Base-by-base conservation (phyloP, 2,797 vertebrate species). In the Labroides dimidiatus region DNA sequence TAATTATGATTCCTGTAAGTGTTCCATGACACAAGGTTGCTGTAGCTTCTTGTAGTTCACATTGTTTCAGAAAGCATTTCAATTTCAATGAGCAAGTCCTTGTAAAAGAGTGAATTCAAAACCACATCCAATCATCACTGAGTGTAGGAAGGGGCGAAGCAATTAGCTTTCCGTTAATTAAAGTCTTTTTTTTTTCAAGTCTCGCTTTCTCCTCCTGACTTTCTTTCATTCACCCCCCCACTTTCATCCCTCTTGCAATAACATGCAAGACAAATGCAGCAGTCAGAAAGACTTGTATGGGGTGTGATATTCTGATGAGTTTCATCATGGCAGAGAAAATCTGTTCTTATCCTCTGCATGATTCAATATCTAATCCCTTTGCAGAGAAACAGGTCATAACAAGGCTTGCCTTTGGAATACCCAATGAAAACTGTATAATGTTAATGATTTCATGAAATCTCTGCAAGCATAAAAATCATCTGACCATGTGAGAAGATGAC, bases 91-190 rank as follows among this genome's bases (percentile, higher is more conserved):
- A 42, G 55, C 48, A 45, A 30, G 47, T 57, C 61, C 79, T 84
- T 52, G 77, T 84, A 75, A 77, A 82, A 78, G 81, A 76, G 59
- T 64, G 69, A 21, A 82, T 86, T 89, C 57, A 83, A 78, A 84
- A 76, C 55, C 77, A 63, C 64, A 82, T 86, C 72, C 82, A 80
- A 78, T 82, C 78, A 82, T 37, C 16, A 60, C 58, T 63, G 10
- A 71, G 76, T 82, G 68, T 75, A 53, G 68, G 75, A 77, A 67
- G 62, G 62, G 70, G 58, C 68, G 54, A 86, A 80, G 84, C 86
- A 87, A 91, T 91, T 89, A 89, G 78, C 76, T 77, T 80, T 55
- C 56, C 70, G 82, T 84, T 89, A 87, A 91, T 90, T 87, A 87
- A 80, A 86, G 69, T 20, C 2, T 37, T 33, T 75, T 37, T 33